Conservation (phyloP, 2,113 vertebrate genomes). For the Caranx melampygus region DNA sequence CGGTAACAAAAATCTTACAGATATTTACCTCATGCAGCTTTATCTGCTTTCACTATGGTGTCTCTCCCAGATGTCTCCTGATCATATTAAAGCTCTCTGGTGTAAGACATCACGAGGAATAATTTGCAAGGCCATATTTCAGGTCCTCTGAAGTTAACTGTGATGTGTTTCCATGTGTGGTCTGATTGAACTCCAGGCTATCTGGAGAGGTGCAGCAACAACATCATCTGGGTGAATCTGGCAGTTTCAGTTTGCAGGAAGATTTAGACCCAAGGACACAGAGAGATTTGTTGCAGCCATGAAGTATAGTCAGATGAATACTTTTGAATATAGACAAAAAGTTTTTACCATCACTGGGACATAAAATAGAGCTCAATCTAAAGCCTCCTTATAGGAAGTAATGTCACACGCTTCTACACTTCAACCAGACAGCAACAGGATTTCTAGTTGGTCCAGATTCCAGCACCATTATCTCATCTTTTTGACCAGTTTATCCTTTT, state of each 20-base stretch:
- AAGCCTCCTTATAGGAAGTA: not conserved
- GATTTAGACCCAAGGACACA: not conserved
- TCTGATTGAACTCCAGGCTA: slow-evolving; percentile 36
- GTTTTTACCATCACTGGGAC: not conserved
- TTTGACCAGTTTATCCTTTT: not conserved
- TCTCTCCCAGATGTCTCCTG: slow-evolving; percentile 10
- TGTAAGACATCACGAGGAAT: slow-evolving; percentile 18
- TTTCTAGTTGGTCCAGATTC: not conserved
- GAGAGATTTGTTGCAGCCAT: not conserved
- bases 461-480: not conserved
- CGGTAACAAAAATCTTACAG: not conserved
- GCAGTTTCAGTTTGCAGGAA: not conserved
- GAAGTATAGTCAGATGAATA: not conserved
- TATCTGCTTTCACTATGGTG: not conserved
- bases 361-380: not conserved
- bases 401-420: not conserved
- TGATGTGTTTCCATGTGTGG: slow-evolving; percentile 19
- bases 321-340: not conserved
- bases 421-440: not conserved
- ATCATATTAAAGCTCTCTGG: slow-evolving; percentile 14
- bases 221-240: slow-evolving; percentile 18
- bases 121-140: slow-evolving; percentile 1
- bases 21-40: not conserved
- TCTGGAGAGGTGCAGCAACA: slow-evolving; percentile 11
- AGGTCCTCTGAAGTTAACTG: slow-evolving; percentile 19